Evolutionary conservation across 2,113 vertebrate species (phyloP).

Genomic region (Thunnus maccoyii): DNA sequence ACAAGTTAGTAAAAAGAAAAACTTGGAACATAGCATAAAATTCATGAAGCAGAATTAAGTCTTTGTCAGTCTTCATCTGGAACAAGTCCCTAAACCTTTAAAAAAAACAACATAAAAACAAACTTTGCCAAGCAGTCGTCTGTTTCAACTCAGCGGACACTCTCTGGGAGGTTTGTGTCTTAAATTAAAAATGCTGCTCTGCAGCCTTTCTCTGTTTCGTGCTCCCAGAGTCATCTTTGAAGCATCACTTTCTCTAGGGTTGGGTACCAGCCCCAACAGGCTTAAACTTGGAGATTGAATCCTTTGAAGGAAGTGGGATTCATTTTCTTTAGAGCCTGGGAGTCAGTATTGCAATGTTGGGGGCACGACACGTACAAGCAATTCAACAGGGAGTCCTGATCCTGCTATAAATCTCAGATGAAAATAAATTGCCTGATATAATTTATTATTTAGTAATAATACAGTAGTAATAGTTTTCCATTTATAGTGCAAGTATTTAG

Average conservation of each 20-base stretch:
- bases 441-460: not conserved
- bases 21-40: not conserved
- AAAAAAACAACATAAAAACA: not conserved
- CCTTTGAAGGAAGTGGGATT: conserved; percentile 12
- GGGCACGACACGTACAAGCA: not conserved
- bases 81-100: not conserved
- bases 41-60: not conserved
- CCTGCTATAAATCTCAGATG: not conserved
- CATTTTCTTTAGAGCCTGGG: not conserved
- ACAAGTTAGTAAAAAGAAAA: not conserved
- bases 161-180: not conserved
- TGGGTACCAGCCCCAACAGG: not conserved
- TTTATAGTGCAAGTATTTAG: not conserved
- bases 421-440: not conserved
- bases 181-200: conserved; percentile 27
- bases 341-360: not conserved
- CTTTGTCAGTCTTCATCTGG: not conserved
- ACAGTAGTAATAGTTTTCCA: not conserved
- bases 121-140: not conserved
- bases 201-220: conserved; percentile 1
- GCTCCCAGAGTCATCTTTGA: conserved; percentile 1
- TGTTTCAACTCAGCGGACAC: not conserved
- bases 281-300: conserved; percentile 12
- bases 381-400: not conserved
- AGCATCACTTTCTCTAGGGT: conserved; percentile 7